Evolutionary conservation across 2,113 vertebrate species (phyloP).

Genomic region (Cygnus buccinator): DNA sequence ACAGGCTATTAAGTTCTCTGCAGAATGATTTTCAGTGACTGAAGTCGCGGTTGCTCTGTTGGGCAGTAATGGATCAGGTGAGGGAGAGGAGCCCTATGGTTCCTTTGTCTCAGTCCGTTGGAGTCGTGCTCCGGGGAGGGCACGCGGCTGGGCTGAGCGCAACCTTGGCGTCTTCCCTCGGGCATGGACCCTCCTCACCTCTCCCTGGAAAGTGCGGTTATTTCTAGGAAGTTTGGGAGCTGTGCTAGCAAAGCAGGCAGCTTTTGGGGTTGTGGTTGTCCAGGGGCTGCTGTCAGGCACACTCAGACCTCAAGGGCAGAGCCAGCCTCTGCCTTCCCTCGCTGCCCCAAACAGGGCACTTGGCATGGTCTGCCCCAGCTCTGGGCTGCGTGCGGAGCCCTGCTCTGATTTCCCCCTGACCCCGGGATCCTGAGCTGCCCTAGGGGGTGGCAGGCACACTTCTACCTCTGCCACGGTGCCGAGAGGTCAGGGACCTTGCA

Average conservation of each 20-base stretch:
- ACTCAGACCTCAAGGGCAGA: not conserved
- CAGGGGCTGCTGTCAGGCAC: fast-evolving
- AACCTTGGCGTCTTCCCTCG: not conserved
- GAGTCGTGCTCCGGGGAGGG: not conserved
- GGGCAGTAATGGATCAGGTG: not conserved
- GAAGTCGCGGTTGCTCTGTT: not conserved
- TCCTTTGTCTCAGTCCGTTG: not conserved
- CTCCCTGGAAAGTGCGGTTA: not conserved
- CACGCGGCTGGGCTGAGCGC: not conserved
- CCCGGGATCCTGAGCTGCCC: not conserved
- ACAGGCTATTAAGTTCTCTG: not conserved
- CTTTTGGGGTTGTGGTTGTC: not conserved
- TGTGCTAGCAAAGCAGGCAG: not conserved
- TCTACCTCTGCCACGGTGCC: not conserved
- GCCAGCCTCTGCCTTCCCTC: not conserved
- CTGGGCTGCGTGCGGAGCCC: too few relatives aligned
- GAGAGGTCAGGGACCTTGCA: not conserved
- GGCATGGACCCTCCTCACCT: not conserved
- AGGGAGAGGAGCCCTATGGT: not conserved
- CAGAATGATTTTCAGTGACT: not conserved
- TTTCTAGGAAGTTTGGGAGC: not conserved
- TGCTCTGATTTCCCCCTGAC: not conserved
- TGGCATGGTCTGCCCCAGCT: not conserved
- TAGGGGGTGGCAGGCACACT: too few relatives aligned
- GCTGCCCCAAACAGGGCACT: not conserved